These are phyloP conservation scores for Charadrius vociferus DNA, from an alignment of 2,113 vertebrate genomes.

Conservation along the genomic window DNA sequence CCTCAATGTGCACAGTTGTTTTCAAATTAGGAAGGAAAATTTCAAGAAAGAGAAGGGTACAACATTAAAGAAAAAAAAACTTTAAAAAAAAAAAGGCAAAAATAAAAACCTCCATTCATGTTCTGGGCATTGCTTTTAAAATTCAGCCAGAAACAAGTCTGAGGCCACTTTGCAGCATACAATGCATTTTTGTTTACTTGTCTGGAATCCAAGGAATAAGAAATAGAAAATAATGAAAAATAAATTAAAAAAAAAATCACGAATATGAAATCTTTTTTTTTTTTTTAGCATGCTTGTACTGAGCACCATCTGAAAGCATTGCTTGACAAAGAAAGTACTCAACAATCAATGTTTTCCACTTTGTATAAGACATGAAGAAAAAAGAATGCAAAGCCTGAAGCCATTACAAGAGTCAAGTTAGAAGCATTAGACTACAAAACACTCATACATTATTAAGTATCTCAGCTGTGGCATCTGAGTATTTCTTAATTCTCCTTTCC, in stretches of 20 bases:
- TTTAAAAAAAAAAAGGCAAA: no score
- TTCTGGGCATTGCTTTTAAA: not conserved
- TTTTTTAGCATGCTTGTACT: not conserved
- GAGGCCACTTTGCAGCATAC: not conserved
- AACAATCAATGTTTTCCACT: not conserved
- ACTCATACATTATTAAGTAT: slow-evolving; percentile 60
- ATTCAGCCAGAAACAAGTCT: not conserved
- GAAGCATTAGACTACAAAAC: slow-evolving; percentile 47
- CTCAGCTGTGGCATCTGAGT: not conserved
- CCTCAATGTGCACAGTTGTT: not conserved
- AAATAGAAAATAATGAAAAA: not conserved
- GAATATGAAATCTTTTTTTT: not conserved
- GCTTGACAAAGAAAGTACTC: not conserved
- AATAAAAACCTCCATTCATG: accelerated
- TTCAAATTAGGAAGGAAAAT: slow-evolving; percentile 10
- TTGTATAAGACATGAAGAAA: slow-evolving; percentile 11
- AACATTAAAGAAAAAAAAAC: not conserved
- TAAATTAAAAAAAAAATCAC: not conserved
- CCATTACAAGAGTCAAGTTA: slow-evolving; percentile 42
- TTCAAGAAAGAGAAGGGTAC: not conserved
- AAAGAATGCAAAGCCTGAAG: slow-evolving; percentile 20
- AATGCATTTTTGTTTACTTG: not conserved
- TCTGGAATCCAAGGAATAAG: not conserved
- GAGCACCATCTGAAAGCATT: not conserved
- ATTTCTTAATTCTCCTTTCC: not conserved